phyloP scores from a whole-genome alignment of 2,888 invertebrate genomes.

The Cheilosia pagana region DNA sequence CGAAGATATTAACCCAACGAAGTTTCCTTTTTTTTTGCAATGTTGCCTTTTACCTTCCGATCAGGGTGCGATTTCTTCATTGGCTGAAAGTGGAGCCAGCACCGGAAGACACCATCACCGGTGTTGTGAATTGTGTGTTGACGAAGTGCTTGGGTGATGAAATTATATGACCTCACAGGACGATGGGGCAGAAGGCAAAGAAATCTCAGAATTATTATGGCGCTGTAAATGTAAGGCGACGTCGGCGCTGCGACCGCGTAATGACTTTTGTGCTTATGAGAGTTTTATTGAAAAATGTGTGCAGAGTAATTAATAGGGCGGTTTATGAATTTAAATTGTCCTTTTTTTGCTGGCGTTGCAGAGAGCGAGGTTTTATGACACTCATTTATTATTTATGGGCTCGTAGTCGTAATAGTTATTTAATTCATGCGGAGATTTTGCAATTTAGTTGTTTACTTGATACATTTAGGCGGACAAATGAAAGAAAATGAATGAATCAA shows the following conservation, averaged over 20 bases:
- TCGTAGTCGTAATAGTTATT: constrained; percentile 27
- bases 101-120: constrained; percentile 42
- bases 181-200: constrained; percentile 42
- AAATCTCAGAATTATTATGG: constrained; percentile 39
- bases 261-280: constrained; percentile 54
- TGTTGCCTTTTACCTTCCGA: constrained; percentile 1
- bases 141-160: constrained; percentile 43
- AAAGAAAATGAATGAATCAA: not conserved
- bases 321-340: constrained; percentile 37
- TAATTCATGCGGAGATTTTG: constrained; percentile 28
- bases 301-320: constrained; percentile 50
- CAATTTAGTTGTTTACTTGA: constrained; percentile 21
- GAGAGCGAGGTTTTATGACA: constrained; percentile 8
- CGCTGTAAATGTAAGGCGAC: constrained; percentile 47
- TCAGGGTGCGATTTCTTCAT: constrained; percentile 1
- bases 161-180: constrained; percentile 70
- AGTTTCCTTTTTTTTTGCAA: constrained; percentile 43
- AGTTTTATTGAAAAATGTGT: constrained; percentile 56
- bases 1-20: constrained; percentile 58
- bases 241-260: constrained; percentile 18
- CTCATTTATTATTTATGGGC: constrained; percentile 44
- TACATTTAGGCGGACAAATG: constrained; percentile 20
- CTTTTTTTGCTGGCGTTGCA: not conserved
- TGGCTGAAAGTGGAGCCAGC: constrained; percentile 7
- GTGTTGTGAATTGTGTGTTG: constrained; percentile 20